These are phyloP conservation scores for Ceratina japonica DNA, from an alignment of 1,140 invertebrate genomes.

Conservation along the genomic window DNA sequence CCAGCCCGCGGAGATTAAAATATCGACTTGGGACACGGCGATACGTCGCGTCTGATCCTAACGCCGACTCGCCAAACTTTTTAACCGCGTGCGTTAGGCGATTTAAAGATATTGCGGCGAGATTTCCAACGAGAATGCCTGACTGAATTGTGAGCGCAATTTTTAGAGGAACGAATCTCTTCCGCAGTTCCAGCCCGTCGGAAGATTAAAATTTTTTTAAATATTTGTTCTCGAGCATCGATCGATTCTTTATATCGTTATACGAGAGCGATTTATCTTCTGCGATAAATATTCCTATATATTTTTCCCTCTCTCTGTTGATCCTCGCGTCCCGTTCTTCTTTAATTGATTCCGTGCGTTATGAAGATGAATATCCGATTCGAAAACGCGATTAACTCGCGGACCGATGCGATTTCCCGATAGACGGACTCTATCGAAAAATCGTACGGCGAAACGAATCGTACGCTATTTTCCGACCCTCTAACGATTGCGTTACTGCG, in stretches of 20 bases:
- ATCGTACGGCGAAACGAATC: background rate
- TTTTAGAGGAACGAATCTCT: too few relatives aligned
- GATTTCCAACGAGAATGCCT: constrained; percentile 2
- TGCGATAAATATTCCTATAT: background rate
- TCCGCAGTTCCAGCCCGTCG: background rate
- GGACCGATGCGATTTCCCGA: background rate
- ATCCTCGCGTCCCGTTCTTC: background rate
- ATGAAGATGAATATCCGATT: background rate
- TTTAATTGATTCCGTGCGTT: background rate
- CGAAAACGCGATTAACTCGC: background rate
- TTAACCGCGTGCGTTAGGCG: constrained; percentile 48
- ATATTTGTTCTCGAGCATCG: too few relatives aligned
- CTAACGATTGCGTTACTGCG: too few relatives aligned
- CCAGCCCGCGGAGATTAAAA: constrained; percentile 75
- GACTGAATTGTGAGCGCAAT: background rate
- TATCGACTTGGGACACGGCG: constrained; percentile 73
- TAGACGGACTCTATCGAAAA: background rate
- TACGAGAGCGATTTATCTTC: background rate
- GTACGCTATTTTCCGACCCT: too few relatives aligned
- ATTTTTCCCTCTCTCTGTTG: too few relatives aligned
- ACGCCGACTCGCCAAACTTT: constrained; percentile 63
- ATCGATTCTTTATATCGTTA: background rate
- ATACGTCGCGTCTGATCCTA: constrained; percentile 63
- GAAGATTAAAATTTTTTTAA: too few relatives aligned
- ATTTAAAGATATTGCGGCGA: constrained; percentile 39